These are phyloP conservation scores for Lota lota DNA, from an alignment of 2,113 vertebrate species.

Conservation along the genomic window DNA sequence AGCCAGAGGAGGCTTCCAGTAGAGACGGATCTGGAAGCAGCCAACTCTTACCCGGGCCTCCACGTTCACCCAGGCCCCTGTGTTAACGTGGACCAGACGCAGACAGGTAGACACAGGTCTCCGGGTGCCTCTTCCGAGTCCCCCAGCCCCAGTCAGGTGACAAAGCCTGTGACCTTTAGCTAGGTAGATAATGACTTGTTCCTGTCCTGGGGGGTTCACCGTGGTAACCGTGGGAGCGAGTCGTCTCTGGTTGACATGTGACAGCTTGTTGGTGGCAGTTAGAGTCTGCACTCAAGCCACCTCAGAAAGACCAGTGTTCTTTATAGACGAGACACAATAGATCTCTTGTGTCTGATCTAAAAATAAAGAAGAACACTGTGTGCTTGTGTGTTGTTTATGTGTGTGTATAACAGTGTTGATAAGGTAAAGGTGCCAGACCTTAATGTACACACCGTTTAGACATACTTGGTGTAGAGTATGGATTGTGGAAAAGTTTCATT, in stretches of 20 bases:
- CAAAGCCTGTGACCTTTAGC: slow-evolving; percentile 71
- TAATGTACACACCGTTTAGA: slow-evolving; percentile 38
- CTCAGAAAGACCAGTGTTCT: slow-evolving; percentile 52
- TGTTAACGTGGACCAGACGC: slow-evolving; percentile 28
- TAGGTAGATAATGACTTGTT: slow-evolving; percentile 73
- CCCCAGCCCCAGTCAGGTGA: slow-evolving; percentile 47
- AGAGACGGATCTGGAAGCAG: slow-evolving; percentile 58
- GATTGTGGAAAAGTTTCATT: neutral
- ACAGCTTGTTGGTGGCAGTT: slow-evolving; percentile 60
- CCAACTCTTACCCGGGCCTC: slow-evolving; percentile 11
- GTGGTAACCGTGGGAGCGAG: slow-evolving; percentile 43
- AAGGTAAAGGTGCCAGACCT: slow-evolving; percentile 61
- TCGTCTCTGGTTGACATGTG: slow-evolving; percentile 65
- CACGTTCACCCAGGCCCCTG: neutral
- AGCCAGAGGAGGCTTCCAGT: slow-evolving; percentile 36
- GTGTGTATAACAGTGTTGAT: slow-evolving; percentile 45
- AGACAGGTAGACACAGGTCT: slow-evolving; percentile 59
- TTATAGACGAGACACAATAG: slow-evolving; percentile 59
- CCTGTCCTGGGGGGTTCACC: slow-evolving; percentile 59
- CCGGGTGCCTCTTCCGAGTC: slow-evolving; percentile 48
- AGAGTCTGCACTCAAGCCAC: slow-evolving; percentile 60
- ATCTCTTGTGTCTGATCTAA: slow-evolving; percentile 13
- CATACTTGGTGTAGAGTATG: too few relatives aligned
- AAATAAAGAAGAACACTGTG: neutral
- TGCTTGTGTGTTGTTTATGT: slow-evolving; percentile 8